A percentile compares a stretch with the other conserved stretches of the same genome.
phyloP scores from a whole-genome alignment of 2,888 invertebrate species.

The Liodrosophila aerea region DNA sequence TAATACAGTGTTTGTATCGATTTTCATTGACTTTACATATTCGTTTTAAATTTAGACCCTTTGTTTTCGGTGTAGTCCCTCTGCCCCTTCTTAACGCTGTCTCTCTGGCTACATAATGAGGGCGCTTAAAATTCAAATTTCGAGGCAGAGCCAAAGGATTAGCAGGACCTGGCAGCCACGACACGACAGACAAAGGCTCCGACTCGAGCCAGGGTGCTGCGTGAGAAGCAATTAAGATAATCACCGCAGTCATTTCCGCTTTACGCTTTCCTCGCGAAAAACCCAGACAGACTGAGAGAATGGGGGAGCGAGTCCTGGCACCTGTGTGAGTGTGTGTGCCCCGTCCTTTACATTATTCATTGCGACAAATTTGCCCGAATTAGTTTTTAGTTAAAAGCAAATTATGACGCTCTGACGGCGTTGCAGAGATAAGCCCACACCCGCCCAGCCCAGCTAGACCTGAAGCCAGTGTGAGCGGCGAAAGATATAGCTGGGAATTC shows the following conservation, averaged over 20 bases:
- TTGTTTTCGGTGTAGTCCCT: too few species aligned
- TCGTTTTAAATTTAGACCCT: too few species aligned
- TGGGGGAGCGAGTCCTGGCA: too few species aligned
- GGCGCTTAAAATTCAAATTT: slow-evolving; percentile 56
- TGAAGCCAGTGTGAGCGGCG: slow-evolving; percentile 15
- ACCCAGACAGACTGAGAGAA: slow-evolving; percentile 4
- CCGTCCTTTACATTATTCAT: slow-evolving; percentile 61
- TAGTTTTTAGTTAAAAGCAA: slow-evolving; percentile 77
- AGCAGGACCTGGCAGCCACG: slow-evolving; percentile 18
- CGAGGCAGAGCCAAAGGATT: slow-evolving; percentile 61
- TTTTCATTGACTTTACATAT: too few species aligned
- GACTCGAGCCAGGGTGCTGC: slow-evolving; percentile 20
- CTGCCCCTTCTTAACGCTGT: background rate
- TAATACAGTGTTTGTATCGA: too few species aligned
- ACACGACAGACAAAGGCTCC: background rate
- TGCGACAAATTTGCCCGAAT: slow-evolving; percentile 70
- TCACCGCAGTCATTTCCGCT: slow-evolving; percentile 73
- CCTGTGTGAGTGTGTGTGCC: slow-evolving; percentile 3
- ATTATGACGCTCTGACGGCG: slow-evolving; percentile 55
- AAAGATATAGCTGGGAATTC: background rate
- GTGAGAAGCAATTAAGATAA: slow-evolving; percentile 77
- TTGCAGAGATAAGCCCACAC: slow-evolving; percentile 35
- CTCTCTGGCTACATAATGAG: slow-evolving; percentile 45
- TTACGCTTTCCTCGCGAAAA: slow-evolving; percentile 52
- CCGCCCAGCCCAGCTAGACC: slow-evolving; percentile 34